phyloP scores from a whole-genome alignment of 2,113 vertebrate species.

The Etheostoma cragini region DNA sequence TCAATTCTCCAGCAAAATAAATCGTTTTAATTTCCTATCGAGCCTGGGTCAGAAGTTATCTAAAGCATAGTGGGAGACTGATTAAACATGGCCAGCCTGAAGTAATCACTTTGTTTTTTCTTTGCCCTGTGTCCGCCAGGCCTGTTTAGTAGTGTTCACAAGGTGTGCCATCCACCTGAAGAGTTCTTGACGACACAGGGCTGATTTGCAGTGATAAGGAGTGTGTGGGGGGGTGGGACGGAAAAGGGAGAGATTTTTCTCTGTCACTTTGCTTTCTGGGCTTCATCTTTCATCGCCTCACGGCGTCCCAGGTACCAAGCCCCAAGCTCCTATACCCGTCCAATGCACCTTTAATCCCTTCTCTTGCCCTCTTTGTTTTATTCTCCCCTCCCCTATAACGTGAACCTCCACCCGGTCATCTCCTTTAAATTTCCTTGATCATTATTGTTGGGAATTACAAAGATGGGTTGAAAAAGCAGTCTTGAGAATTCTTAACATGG shows the following conservation, averaged over 20 bases:
- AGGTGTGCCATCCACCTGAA: slow-evolving; percentile 18
- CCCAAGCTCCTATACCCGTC: slow-evolving; percentile 6
- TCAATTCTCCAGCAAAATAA: slow-evolving; percentile 52
- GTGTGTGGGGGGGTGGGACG: background rate
- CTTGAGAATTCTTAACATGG: slow-evolving; percentile 27
- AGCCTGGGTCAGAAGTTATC: slow-evolving; percentile 74
- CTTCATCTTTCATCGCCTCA: slow-evolving; percentile 67
- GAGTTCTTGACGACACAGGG: slow-evolving; percentile 8
- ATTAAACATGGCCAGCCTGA: slow-evolving; percentile 68
- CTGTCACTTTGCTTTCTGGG: slow-evolving; percentile 62
- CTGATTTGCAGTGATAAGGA: slow-evolving; percentile 62
- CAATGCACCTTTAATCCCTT: slow-evolving; percentile 66
- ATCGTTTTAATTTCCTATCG: slow-evolving; percentile 71
- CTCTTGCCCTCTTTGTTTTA: slow-evolving; percentile 10
- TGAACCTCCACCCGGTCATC: background rate
- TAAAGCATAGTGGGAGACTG: slow-evolving; percentile 62
- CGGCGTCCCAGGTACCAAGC: slow-evolving; percentile 16
- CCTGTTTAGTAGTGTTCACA: slow-evolving; percentile 26
- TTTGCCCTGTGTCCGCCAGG: slow-evolving; percentile 4
- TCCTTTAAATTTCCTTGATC: slow-evolving; percentile 43
- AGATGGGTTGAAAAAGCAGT: slow-evolving; percentile 22
- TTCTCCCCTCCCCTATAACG: background rate
- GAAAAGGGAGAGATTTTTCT: slow-evolving; percentile 55
- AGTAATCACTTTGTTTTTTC: slow-evolving; percentile 68
- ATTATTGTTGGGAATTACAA: slow-evolving; percentile 56